phyloP scores from a whole-genome alignment of 1,140 invertebrate genomes.

The Hypsibius dujardini region DNA sequence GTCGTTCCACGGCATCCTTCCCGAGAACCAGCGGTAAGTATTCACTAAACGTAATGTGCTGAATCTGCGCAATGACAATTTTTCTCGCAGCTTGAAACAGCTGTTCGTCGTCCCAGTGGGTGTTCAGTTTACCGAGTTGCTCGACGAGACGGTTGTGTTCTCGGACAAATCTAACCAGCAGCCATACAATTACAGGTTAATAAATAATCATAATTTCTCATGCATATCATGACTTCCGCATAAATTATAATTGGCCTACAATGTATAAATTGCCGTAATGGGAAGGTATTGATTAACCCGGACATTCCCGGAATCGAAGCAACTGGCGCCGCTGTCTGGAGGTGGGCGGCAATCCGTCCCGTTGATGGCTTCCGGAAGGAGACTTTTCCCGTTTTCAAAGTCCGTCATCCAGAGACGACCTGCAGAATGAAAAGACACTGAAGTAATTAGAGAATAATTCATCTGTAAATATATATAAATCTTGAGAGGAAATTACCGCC shows the following conservation, averaged over 20 bases:
- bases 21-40: slow-evolving; percentile 67
- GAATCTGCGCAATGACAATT: slow-evolving; percentile 60
- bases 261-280: slow-evolving; percentile 35
- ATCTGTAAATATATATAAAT: background rate
- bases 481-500: background rate
- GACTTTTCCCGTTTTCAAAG: slow-evolving; percentile 22
- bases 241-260: slow-evolving; percentile 26
- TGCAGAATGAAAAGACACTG: background rate
- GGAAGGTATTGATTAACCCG: slow-evolving; percentile 53
- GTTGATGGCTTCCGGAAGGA: slow-evolving; percentile 28
- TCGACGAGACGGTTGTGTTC: slow-evolving; percentile 30
- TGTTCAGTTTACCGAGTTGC: slow-evolving; percentile 28
- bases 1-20: slow-evolving; percentile 26
- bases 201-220: background rate
- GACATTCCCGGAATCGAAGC: slow-evolving; percentile 33
- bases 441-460: background rate
- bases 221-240: background rate
- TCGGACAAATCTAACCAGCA: slow-evolving; percentile 18
- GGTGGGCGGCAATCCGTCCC: slow-evolving; percentile 27
- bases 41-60: slow-evolving; percentile 72
- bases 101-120: slow-evolving; percentile 64
- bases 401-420: slow-evolving; percentile 5
- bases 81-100: slow-evolving; percentile 63
- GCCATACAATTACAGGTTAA: background rate
- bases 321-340: slow-evolving; percentile 19